Evolutionary conservation across 2,113 vertebrate genomes (phyloP), one percentile per base, ranked within the genome.

Genomic region (Chauna torquata): DNA sequence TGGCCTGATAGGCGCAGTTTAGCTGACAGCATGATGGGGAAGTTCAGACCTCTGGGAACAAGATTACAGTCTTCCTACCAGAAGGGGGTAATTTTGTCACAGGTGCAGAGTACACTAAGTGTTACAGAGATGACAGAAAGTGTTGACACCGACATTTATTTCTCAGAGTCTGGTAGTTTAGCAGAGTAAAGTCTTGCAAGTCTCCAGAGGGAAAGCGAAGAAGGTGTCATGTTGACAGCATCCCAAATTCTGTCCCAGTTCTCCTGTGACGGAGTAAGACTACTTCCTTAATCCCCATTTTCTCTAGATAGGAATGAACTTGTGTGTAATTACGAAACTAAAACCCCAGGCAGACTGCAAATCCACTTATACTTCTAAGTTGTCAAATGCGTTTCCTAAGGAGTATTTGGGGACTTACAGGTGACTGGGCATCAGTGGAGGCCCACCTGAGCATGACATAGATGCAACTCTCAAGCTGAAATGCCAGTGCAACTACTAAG

Each of bases 31-130:
- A 1, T 76, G 82, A 86, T 64, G 86, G 94, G 86, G 82, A 59
- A 84, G 76, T 86, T 92, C 81, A 94, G 86, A 69, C 34, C 76
- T 83, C 64, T 0, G 2, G 80, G 64, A 96, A 80, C 74, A 77
- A 91, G 58, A 92, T 94, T 88, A 80, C 91, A 96, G 86, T 84
- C 83, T 94, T 90, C 61, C 92, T 87, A 86, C 74, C 49, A 89
- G 74, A 85, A 95, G 61, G 61, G 74, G 57, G 57, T 89, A 92
- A 97, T 97, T 97, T 92, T 92, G 83, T 79, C 86, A 69, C 77
- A 82, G 90, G 90, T 83, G 71, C 85, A 45, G 80, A 82, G 75
- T 28, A 77, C 71, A 34, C 38, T 5, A 8, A 65, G 62, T 90
- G 74, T 90, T 86, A 76, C 50, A 74, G 54, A 72, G 75, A 66